Conservation (phyloP, 1,140 invertebrate genomes). For the Gryllus bimaculatus region DNA sequence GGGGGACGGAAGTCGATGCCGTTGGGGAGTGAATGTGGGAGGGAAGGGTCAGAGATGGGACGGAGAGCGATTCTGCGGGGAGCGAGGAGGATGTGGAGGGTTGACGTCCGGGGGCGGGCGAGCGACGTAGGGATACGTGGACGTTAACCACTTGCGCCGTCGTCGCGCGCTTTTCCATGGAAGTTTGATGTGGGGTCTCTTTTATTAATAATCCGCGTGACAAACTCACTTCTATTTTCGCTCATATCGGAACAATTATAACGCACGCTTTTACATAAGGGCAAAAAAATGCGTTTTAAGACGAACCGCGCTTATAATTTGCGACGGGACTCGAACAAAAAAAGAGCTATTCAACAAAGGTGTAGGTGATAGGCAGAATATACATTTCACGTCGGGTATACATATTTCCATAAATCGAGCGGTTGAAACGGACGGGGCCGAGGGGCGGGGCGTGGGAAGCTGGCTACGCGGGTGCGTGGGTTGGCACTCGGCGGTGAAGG, state of each 20-base stretch:
- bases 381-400: background rate
- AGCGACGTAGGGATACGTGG: too few species aligned
- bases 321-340: background rate
- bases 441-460: too few species aligned
- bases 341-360: background rate
- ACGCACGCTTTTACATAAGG: background rate
- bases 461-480: too few species aligned
- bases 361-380: background rate
- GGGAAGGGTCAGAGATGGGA: too few species aligned
- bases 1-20: too few species aligned
- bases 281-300: background rate
- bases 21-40: too few species aligned
- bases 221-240: background rate
- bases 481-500: too few species aligned
- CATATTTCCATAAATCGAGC: slow-evolving; percentile 4
- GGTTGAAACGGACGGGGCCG: background rate
- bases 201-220: background rate
- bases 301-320: background rate
- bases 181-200: background rate
- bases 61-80: too few species aligned
- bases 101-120: too few species aligned
- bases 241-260: background rate
- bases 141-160: too few species aligned
- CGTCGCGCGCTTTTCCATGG: background rate
- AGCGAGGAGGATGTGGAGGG: too few species aligned